Conservation (phyloP, 2,113 vertebrate species). For the Notarius quadriscutis region DNA sequence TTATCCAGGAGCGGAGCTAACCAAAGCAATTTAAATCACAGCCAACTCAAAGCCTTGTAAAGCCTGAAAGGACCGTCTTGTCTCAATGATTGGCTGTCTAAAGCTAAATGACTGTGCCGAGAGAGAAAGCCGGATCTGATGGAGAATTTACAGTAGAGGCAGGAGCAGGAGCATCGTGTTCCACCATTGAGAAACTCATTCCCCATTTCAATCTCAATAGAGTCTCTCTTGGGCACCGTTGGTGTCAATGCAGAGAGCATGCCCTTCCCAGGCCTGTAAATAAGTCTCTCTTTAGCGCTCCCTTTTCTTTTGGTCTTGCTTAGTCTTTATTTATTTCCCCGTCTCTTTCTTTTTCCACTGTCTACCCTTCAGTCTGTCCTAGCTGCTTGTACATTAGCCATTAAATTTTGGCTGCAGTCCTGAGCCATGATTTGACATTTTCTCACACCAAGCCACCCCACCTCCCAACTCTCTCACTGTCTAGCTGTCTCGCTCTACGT, state of each 20-base stretch:
- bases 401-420: conserved; percentile 16
- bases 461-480: too few relatives aligned
- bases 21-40: conserved; percentile 45
- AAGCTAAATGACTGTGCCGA: conserved; percentile 23
- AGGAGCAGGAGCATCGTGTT: conserved; percentile 24
- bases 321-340: conserved; percentile 27
- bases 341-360: conserved; percentile 10
- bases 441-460: conserved; percentile 11
- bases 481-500: neutral
- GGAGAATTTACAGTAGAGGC: conserved; percentile 39
- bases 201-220: conserved; percentile 50
- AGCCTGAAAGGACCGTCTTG: conserved; percentile 22
- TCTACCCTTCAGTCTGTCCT: conserved; percentile 33
- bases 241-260: conserved; percentile 32
- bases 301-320: conserved; percentile 36
- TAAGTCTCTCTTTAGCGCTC: conserved; percentile 36
- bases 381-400: conserved; percentile 24
- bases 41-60: conserved; percentile 6
- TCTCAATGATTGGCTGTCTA: conserved; percentile 18
- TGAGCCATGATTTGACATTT: conserved; percentile 28
- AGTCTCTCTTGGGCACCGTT: conserved; percentile 9
- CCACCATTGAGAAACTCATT: conserved; percentile 33
- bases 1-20: conserved; percentile 32
- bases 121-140: conserved; percentile 9
- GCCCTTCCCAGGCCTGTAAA: conserved; percentile 58